Evolutionary conservation across 2,113 vertebrate species (phyloP).

Genomic region (Atractosteus spatula): DNA sequence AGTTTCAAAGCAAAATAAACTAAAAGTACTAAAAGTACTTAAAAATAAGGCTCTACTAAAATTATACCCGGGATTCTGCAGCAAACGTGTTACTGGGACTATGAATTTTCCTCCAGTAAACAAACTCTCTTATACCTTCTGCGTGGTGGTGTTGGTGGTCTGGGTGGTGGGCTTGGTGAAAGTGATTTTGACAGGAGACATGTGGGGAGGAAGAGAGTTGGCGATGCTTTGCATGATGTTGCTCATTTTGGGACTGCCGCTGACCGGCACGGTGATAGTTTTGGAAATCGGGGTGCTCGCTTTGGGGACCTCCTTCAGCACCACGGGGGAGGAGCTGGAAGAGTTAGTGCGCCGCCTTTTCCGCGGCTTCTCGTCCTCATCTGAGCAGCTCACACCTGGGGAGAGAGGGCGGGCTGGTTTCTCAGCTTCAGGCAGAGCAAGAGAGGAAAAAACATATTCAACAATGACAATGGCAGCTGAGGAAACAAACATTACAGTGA

Average conservation of each 20-base stretch:
- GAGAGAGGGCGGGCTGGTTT: slow-evolving; percentile 26
- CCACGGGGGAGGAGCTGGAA: slow-evolving; percentile 88
- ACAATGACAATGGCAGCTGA: background rate
- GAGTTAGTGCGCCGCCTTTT: slow-evolving; percentile 94
- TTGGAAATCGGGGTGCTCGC: slow-evolving; percentile 80
- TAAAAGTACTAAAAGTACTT: no score
- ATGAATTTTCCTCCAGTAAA: no score
- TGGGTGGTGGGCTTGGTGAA: slow-evolving; percentile 96
- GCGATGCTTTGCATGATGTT: slow-evolving; percentile 99
- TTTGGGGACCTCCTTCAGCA: slow-evolving; percentile 91
- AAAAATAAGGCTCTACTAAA: no score
- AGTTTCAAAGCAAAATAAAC: no score
- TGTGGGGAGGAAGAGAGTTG: slow-evolving; percentile 94
- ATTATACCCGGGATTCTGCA: no score
- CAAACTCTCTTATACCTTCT: slow-evolving; percentile 75
- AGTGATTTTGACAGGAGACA: slow-evolving; percentile 98
- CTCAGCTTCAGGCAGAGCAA: slow-evolving; percentile 16
- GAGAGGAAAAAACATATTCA: slow-evolving; percentile 8
- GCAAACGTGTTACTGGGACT: no score
- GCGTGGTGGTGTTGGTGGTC: slow-evolving; percentile 90
- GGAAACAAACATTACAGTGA: slow-evolving; percentile 9
- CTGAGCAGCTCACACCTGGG: slow-evolving; percentile 93
- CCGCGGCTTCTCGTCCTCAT: slow-evolving; percentile 97
- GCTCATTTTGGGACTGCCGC: slow-evolving; percentile 96
- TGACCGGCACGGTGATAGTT: slow-evolving; percentile 86